Evolutionary conservation across 2,113 vertebrate genomes (phyloP).

Genomic region (Carassius carassius): DNA sequence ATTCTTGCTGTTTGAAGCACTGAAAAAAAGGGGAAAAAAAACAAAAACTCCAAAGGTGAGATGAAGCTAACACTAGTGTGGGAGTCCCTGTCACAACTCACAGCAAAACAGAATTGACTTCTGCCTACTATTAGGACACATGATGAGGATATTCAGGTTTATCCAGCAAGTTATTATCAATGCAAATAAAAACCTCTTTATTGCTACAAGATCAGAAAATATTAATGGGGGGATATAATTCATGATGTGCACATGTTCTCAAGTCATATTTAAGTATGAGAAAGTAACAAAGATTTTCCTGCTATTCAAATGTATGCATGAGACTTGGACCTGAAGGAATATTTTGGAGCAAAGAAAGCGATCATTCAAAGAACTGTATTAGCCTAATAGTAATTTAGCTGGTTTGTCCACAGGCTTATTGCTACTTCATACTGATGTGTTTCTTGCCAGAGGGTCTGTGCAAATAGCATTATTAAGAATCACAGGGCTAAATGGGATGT

Average conservation of each 20-base stretch:
- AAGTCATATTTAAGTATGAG: no score
- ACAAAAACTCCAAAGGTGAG: neutral
- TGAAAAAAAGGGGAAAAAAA: neutral
- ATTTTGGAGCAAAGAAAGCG: neutral
- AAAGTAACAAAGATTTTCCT: no score
- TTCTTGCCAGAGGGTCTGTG: conserved; percentile 16
- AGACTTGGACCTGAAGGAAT: neutral
- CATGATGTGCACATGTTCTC: no score
- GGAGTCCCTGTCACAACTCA: neutral
- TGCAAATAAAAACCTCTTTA: neutral
- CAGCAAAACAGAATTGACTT: neutral
- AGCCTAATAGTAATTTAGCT: conserved; percentile 42
- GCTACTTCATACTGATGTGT: neutral
- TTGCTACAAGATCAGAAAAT: neutral
- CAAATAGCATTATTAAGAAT: conserved; percentile 2
- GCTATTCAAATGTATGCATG: neutral
- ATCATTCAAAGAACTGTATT: conserved; percentile 34
- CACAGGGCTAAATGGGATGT: conserved; percentile 41
- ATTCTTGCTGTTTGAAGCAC: neutral
- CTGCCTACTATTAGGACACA: neutral
- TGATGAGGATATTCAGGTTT: neutral
- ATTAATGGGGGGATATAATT: neutral
- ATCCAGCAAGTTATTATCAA: neutral
- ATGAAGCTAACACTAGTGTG: neutral
- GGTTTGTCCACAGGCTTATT: conserved; percentile 31